Percentiles rank a stretch among this genome's conserved stretches.
phyloP scores from a whole-genome alignment of 1,140 invertebrate species.

The Sinonovacula constricta region DNA sequence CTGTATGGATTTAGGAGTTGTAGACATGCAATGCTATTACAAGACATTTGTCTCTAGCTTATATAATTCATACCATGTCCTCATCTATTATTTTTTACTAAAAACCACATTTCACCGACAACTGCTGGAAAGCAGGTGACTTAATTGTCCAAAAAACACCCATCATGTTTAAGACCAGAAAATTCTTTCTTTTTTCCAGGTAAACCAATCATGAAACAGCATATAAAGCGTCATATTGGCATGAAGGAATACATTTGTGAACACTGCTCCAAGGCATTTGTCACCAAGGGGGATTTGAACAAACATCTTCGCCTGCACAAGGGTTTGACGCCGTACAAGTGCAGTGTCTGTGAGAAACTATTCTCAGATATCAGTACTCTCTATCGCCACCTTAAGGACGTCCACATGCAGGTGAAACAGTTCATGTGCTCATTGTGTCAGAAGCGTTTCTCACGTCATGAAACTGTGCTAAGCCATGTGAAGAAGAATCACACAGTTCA shows the following conservation, averaged over 20 bases:
- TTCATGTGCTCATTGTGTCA: conserved; percentile 23
- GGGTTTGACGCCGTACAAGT: conserved; percentile 30
- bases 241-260: conserved; percentile 41
- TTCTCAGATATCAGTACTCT: conserved; percentile 42
- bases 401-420: background rate
- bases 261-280: conserved; percentile 45
- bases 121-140: too few species aligned
- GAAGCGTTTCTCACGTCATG: background rate
- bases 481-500: conserved; percentile 10
- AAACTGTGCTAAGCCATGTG: background rate
- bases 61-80: too few species aligned
- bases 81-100: too few species aligned
- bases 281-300: conserved; percentile 43
- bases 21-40: too few species aligned
- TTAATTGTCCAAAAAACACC: too few species aligned
- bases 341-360: conserved; percentile 6
- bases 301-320: conserved; percentile 38
- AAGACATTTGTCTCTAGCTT: too few species aligned
- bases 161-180: too few species aligned
- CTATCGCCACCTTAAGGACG: background rate
- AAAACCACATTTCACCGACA: too few species aligned
- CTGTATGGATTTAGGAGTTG: too few species aligned
- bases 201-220: conserved; percentile 23
- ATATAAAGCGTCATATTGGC: conserved; percentile 26
- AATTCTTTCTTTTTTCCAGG: conserved; percentile 27